Percentiles rank a stretch among this genome's conserved stretches.
Evolutionary conservation across 2,113 vertebrate genomes (phyloP).

Genomic region (Megaleporinus macrocephalus): DNA sequence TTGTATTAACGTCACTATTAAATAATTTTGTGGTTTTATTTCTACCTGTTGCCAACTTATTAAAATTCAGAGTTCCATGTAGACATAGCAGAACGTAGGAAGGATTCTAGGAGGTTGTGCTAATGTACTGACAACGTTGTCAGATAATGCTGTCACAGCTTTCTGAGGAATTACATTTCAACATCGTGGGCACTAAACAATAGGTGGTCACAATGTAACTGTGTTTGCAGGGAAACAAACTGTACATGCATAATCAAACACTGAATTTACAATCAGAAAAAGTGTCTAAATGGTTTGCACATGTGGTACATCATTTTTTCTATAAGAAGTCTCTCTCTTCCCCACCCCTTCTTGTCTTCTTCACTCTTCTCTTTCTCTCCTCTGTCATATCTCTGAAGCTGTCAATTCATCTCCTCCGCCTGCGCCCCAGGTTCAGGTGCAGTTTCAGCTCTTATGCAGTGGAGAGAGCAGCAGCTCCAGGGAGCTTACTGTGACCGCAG

Average conservation of each 20-base stretch:
- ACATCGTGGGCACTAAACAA: too few relatives aligned
- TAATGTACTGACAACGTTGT: too few relatives aligned
- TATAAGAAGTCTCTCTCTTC: background rate
- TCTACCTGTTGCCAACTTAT: too few relatives aligned
- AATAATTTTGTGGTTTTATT: too few relatives aligned
- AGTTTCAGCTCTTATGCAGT: conserved; percentile 72
- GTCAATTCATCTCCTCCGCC: conserved; percentile 73
- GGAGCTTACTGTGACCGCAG: conserved; percentile 70
- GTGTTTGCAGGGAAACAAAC: too few relatives aligned
- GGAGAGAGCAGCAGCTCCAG: conserved; percentile 55
- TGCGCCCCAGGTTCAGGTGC: conserved; percentile 65
- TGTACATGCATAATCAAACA: background rate
- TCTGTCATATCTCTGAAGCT: conserved; percentile 54
- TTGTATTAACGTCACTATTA: too few relatives aligned
- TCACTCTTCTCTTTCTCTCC: background rate
- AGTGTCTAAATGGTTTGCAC: background rate
- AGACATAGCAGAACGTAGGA: too few relatives aligned
- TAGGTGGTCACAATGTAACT: too few relatives aligned
- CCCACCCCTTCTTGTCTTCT: background rate
- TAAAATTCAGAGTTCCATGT: too few relatives aligned
- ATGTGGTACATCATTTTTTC: background rate
- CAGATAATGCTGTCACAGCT: too few relatives aligned
- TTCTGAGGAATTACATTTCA: too few relatives aligned
- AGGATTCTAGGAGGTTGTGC: too few relatives aligned
- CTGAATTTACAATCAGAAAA: background rate